These are phyloP conservation scores for Zelleria hepariella DNA, from an alignment of 2,888 invertebrate genomes.

Conservation along the genomic window DNA sequence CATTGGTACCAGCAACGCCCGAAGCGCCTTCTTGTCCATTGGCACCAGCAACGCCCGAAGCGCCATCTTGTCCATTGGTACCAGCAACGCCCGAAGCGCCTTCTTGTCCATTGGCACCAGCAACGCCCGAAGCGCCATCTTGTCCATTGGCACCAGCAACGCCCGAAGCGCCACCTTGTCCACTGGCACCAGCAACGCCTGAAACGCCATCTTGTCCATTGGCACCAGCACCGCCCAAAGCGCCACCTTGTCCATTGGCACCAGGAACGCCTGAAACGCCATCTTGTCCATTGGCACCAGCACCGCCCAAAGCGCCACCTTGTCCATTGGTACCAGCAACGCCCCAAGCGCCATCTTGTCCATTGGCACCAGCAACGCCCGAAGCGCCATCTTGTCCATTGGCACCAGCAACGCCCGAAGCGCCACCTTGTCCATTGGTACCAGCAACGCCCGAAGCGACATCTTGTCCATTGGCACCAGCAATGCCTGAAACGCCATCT, in stretches of 20 bases:
- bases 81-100: background rate
- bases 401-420: background rate
- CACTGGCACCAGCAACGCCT: background rate
- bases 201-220: background rate
- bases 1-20: constrained; percentile 4
- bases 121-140: background rate
- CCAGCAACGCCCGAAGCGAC: constrained; percentile 21
- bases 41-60: background rate
- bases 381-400: too few relatives aligned
- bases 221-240: background rate
- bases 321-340: background rate
- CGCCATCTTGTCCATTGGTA: background rate
- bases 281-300: background rate
- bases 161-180: background rate
- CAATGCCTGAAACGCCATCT: background rate
- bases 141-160: background rate
- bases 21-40: background rate
- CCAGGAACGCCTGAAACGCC: background rate
- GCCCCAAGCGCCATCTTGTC: background rate
- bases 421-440: background rate
- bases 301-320: background rate
- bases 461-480: background rate
- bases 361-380: background rate
- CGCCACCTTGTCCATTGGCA: constrained; percentile 9
- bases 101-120: too few relatives aligned